A percentile compares a stretch with the other conserved stretches of the same genome.
These are phyloP conservation scores for Chionodraco myersi DNA, from an alignment of 2,113 vertebrate genomes.

Conservation along the genomic window DNA sequence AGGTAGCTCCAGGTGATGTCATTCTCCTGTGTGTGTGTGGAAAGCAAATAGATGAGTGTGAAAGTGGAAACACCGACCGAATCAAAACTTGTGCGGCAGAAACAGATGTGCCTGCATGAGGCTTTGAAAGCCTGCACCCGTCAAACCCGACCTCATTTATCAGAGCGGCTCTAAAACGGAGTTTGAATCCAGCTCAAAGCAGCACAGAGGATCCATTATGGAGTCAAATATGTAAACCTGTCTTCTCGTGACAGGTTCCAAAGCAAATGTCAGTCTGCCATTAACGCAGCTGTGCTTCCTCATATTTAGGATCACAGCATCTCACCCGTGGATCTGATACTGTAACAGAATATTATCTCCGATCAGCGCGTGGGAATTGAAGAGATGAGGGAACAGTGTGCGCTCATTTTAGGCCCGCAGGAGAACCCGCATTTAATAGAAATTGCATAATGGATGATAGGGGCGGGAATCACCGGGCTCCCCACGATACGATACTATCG, in stretches of 20 bases:
- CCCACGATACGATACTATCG: too few species aligned
- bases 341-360: neutral
- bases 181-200: constrained; percentile 23
- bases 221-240: constrained; percentile 67
- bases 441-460: too few species aligned
- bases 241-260: constrained; percentile 27
- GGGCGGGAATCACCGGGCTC: too few species aligned
- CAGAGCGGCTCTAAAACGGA: constrained; percentile 20
- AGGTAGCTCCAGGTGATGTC: constrained; percentile 89
- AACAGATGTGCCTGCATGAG: constrained; percentile 63
- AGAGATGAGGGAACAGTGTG: neutral
- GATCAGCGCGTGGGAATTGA: neutral
- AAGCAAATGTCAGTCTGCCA: constrained; percentile 16
- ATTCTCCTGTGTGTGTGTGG: constrained; percentile 81
- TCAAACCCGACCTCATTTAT: constrained; percentile 27
- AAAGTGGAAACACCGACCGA: constrained; percentile 33
- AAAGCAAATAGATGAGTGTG: neutral
- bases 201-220: constrained; percentile 25
- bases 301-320: neutral
- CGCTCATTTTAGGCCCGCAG: too few species aligned
- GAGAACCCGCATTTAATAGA: too few species aligned
- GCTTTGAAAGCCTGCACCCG: constrained; percentile 35
- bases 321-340: constrained; percentile 28
- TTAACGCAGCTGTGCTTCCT: constrained; percentile 26
- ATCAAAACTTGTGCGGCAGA: constrained; percentile 48